A percentile compares a stretch with the other conserved stretches of the same genome.
Conservation (phyloP, 2,888 invertebrate species). For the Anaspis maculata region DNA sequence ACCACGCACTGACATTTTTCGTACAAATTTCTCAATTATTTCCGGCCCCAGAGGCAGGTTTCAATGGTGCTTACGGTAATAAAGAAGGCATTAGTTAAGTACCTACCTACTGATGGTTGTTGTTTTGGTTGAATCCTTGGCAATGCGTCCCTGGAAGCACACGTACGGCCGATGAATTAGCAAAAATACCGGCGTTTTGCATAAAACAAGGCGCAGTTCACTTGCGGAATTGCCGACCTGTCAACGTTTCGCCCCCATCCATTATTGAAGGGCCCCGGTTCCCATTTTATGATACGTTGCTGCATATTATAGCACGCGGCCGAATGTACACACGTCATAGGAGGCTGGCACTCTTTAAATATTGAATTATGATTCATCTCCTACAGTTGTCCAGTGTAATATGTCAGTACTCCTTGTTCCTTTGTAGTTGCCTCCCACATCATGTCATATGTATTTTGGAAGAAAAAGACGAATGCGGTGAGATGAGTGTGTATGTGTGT, state of each 20-base stretch:
- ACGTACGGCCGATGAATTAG: too few relatives aligned
- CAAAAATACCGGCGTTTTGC: too few relatives aligned
- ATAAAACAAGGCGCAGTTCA: too few relatives aligned
- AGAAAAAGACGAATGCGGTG: slow-evolving; percentile 11
- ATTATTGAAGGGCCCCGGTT: slow-evolving; percentile 8
- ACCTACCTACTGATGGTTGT: too few relatives aligned
- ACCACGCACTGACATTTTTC: too few relatives aligned
- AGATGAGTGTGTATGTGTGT: too few relatives aligned
- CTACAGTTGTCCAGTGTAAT: slow-evolving; percentile 17
- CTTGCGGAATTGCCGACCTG: slow-evolving; percentile 12
- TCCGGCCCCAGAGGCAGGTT: too few relatives aligned
- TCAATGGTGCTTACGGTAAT: too few relatives aligned
- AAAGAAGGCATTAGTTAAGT: too few relatives aligned
- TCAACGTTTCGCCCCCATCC: slow-evolving; percentile 11
- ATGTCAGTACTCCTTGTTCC: slow-evolving; percentile 13
- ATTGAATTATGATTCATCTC: slow-evolving; percentile 22
- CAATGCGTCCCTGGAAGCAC: too few relatives aligned
- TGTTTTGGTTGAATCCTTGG: too few relatives aligned
- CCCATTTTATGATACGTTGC: slow-evolving; percentile 9
- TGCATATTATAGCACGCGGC: slow-evolving; percentile 12
- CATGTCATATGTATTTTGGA: slow-evolving; percentile 14
- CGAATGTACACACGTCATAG: slow-evolving; percentile 16
- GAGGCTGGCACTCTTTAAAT: slow-evolving; percentile 17
- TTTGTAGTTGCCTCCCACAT: slow-evolving; percentile 12
- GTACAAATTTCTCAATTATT: too few relatives aligned